Evolutionary conservation across 2,888 invertebrate species (phyloP).

Genomic region (Euplexia lucipara): DNA sequence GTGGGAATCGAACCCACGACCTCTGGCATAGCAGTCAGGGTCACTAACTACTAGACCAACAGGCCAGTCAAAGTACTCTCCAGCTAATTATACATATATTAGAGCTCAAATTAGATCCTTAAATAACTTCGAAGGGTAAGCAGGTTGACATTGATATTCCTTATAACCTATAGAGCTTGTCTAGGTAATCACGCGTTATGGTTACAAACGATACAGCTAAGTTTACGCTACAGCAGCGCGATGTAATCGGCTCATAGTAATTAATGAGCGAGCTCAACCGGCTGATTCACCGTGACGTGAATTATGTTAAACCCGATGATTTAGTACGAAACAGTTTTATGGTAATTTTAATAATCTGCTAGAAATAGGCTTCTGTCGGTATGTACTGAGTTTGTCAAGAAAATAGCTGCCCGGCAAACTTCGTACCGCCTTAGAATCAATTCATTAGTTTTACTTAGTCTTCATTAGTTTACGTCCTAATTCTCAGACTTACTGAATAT

Average conservation of each 20-base stretch:
- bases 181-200: background rate
- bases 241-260: conserved; percentile 7
- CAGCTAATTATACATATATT: no score
- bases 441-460: no score
- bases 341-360: conserved; percentile 1
- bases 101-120: no score
- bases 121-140: background rate
- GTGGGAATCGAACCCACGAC: no score
- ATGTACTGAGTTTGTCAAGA: background rate
- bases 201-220: background rate
- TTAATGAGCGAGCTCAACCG: conserved; percentile 18
- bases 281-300: conserved; percentile 26
- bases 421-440: no score
- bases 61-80: no score
- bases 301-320: conserved; percentile 20
- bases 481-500: no score
- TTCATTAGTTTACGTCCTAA: no score
- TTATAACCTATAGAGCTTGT: background rate
- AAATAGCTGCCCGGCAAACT: no score
- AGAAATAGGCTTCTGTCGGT: background rate
- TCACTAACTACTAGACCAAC: no score
- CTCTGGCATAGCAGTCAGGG: no score
- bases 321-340: conserved; percentile 10
- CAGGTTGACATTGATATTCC: no score
- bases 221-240: background rate